Evolutionary conservation across 2,888 invertebrate genomes (phyloP), one percentile per base, ranked within the genome.

Genomic region (Drosophila yooni): DNA sequence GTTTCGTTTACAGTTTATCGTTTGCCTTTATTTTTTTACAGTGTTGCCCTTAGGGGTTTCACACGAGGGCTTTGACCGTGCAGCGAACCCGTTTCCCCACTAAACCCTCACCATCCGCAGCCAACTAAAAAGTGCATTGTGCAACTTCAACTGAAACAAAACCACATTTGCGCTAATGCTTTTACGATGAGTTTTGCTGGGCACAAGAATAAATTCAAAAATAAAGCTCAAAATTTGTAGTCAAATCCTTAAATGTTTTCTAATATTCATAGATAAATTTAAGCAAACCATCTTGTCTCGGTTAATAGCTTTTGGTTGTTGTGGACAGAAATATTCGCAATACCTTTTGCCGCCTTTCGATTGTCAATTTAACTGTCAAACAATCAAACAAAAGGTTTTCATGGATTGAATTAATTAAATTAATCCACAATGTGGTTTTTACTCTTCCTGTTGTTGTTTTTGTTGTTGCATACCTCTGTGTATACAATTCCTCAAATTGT

Each of bases 161-260:
- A 51, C 64, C 64, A 70, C 62, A 70, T 64, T 40, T 60, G 64
- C 71, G 66, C 74, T 85, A 82, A 84, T 84, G 83, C 83, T 79
- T 85, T 84, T 81, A 79, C 81, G 81, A 84, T 83, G 79, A 81
- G 74, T 62, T 68, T 38, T 61, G 38, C 50, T 21, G 40, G 11
- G 27, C 25, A 60, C 27, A 57, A 21, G 18, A 70, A 67, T 51
- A 46, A 56, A 11, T 13, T 38, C 4, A 51, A 63, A 62, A 52
- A 54, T 63, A 54, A 52, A 31, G 53, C 50, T 40, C 7, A 21
- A 21, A 51, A 18, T 25, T 46, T 25, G 8, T 3, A 46, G 15
- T 15, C 43, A n/a, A 43, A 11, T 43, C 43, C 2, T 43, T n/a
- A n/a, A 43, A n/a, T n/a, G n/a, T n/a, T n/a, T 11, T n/a, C 15